Evolutionary conservation across 2,797 vertebrate genomes (phyloP), one percentile per base, ranked within the genome.

Genomic region (Sparus aurata): DNA sequence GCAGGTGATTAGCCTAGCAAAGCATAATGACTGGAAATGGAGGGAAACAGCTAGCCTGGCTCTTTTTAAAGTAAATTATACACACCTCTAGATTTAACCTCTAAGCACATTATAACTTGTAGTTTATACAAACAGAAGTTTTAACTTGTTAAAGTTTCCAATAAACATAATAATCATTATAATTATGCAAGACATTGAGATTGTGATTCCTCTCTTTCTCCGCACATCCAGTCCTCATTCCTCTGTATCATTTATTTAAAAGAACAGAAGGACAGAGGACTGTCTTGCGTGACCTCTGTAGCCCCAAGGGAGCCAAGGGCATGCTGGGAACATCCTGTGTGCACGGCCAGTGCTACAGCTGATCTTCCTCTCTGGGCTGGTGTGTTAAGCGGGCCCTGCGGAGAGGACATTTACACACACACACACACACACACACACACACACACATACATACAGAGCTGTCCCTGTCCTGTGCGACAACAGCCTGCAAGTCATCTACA

Each of bases 311-410:
- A 89, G 22, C 54, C 63, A 16, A 43, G 54, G 73, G 86, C 83
- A 89, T 85, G 86, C 82, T 89, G 88, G 88, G 87, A 92, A 91
- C 87, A 85, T 90, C 89, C 90, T 89, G 85, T 83, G 76, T 83
- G 54, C 50, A 58, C 16, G 50, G 53, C 65, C 67, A 77, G 68
- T 76, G 82, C 67, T 77, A 58, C 81, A 90, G 85, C 80, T 77
- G 71, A 82, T 82, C 69, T 73, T 88, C 73, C 72, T 85, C 75
- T 83, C 54, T 66, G 69, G 20, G 53, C 69, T 58, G 58, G 62
- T 85, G 69, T 74, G 77, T 73, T 84, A 86, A 60, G 68, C 2
- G 68, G 76, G 60, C 53, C 52, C 54, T 69, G 11, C 45, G 23
- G n/a, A 80, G 55, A 75, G 63, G 41, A 81, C 41, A 47, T 52